phyloP scores from a whole-genome alignment of 2,888 invertebrate species.

The Schrankia costaestrigalis region DNA sequence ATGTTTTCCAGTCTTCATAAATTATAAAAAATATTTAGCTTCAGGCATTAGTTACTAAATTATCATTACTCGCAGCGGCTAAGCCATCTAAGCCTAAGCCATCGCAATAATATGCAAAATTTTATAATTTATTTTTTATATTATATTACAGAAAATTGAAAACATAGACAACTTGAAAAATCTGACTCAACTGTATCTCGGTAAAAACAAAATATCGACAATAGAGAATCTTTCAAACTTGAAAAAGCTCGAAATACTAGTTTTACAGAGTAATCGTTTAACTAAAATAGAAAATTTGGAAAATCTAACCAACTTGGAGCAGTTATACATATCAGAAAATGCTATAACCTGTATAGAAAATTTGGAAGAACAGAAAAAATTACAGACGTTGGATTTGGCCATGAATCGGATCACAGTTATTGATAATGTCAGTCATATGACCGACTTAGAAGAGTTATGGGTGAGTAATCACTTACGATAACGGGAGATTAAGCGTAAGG shows the following conservation, averaged over 20 bases:
- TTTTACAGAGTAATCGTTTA: constrained; percentile 95
- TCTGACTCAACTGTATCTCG: constrained; percentile 90
- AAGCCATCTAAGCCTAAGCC: too few species aligned
- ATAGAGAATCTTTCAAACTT: constrained; percentile 90
- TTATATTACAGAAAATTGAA: constrained; percentile 86
- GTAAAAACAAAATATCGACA: constrained; percentile 96
- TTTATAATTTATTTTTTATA: not conserved
- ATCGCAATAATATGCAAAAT: not conserved
- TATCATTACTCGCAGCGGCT: too few species aligned
- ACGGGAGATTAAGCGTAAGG: too few species aligned
- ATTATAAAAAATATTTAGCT: too few species aligned
- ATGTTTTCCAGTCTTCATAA: too few species aligned
- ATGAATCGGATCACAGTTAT: constrained; percentile 91
- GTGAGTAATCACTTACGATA: constrained; percentile 79
- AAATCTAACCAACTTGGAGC: constrained; percentile 86
- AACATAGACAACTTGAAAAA: constrained; percentile 88
- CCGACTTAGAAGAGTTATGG: constrained; percentile 96
- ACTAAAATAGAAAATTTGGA: constrained; percentile 92
- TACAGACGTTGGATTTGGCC: constrained; percentile 95
- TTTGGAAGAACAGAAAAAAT: constrained; percentile 82
- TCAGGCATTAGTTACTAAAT: too few species aligned
- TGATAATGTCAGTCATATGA: constrained; percentile 88
- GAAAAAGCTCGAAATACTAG: constrained; percentile 87
- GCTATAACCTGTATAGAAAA: constrained; percentile 91
- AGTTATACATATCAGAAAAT: constrained; percentile 97